Percentiles rank a stretch among this genome's conserved stretches.
Conservation (phyloP, 2,888 invertebrate genomes). For the Drosophila cracens region DNA sequence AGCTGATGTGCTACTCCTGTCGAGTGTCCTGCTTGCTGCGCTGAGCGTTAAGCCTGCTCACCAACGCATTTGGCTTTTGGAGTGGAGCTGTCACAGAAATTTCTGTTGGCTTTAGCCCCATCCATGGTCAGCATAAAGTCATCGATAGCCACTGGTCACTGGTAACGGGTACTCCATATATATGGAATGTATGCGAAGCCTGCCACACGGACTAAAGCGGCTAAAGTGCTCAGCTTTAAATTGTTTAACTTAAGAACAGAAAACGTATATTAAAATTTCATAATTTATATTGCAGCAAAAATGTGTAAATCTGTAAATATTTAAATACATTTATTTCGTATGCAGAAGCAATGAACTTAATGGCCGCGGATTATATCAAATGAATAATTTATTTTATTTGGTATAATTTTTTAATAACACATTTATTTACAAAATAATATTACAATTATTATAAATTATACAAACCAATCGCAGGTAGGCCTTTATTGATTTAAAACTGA, state of each 20-base stretch:
- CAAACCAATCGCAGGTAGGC: no score
- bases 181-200: not conserved
- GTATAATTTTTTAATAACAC: not conserved
- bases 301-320: not conserved
- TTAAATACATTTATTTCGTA: not conserved
- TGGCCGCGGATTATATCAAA: not conserved
- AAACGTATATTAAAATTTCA: not conserved
- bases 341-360: not conserved
- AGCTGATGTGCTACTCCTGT: constrained; percentile 6
- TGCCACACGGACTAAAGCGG: not conserved
- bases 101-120: constrained; percentile 36
- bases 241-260: not conserved
- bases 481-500: not conserved
- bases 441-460: not conserved
- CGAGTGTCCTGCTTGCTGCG: constrained; percentile 38
- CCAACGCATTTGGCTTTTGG: constrained; percentile 52
- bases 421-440: not conserved
- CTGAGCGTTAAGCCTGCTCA: constrained; percentile 62
- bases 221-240: not conserved
- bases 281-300: not conserved
- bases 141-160: constrained; percentile 42
- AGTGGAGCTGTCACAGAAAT: constrained; percentile 66
- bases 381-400: not conserved
- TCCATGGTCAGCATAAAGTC: constrained; percentile 44
- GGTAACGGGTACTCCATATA: constrained; percentile 8